Base-by-base conservation (phyloP, 1,140 invertebrate genomes). In the Lordiphosa clarofinis region DNA sequence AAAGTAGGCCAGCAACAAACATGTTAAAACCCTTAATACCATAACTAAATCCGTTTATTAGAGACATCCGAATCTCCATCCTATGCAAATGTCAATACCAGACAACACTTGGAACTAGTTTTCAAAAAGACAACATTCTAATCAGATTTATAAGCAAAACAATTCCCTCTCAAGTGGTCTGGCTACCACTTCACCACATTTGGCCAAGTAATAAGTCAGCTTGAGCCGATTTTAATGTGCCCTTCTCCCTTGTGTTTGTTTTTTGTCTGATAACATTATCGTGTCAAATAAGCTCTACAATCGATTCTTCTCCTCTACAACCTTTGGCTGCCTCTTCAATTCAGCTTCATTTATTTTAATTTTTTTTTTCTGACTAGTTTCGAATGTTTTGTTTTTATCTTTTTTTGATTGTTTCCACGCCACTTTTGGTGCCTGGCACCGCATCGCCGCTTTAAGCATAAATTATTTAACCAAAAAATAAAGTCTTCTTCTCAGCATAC, bases 381-480 rank as follows among this genome's bases (percentile, higher is more conserved):
- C 57, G 76, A 82, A 69, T 76, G 43, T 55, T 58, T 67, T 56
- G 56, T 48, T 21, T 21, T 21, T 58, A 13, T 40, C 49, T 11
- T 53, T 60, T 71, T 71, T 69, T 56, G 67, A 76, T 81, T 79
- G 75, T 81, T 82, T 72, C 62, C 60, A 75, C 66, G 75, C 72
- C 63, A 70, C 52, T 68, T 75, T 72, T 49, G 76, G 76, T 81
- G 76, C 76, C 76, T 64, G 76, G 76, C 63, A 81, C 76, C 76
- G 78, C 38, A 66, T 63, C 63, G 72, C 75, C 67, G 72, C 76
- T 81, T 75, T 82, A 59, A 82, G 76, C 76, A 81, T 81, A 81
- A 81, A 81, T 81, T 81, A 81, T 72, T 72, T 63, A 74, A 81
- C 78, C n/a, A n/a, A 64, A 73, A 81, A 81, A 72, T 76, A 72